Conservation (phyloP, 2,113 vertebrate genomes). For the Phylloscopus whistleri region DNA sequence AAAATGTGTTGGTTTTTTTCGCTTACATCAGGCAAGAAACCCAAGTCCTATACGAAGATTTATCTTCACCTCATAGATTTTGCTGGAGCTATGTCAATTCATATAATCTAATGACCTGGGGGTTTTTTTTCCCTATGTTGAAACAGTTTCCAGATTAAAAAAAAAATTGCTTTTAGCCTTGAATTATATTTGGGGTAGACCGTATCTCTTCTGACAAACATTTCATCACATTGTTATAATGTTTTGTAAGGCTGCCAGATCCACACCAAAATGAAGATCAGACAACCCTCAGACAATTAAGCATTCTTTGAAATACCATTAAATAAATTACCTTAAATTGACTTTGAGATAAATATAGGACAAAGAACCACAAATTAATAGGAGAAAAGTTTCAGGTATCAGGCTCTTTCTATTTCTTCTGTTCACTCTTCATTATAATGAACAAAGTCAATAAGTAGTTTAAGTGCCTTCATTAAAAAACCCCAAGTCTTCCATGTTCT, state of each 20-base stretch:
- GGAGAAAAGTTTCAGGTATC: conserved; percentile 10
- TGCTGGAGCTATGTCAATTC: background rate
- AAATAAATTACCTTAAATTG: conserved; percentile 54
- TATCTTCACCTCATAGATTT: background rate
- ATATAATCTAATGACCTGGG: background rate
- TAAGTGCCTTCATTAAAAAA: background rate
- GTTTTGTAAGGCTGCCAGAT: conserved; percentile 32
- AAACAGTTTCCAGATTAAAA: background rate
- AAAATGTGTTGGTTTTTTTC: background rate
- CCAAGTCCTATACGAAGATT: background rate
- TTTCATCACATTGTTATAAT: conserved; percentile 54
- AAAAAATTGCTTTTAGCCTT: background rate
- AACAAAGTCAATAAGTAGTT: background rate
- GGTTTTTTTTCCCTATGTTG: background rate
- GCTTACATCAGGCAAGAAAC: background rate
- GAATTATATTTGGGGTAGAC: background rate
- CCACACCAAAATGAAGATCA: background rate
- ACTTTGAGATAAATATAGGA: conserved; percentile 3
- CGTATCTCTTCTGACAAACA: background rate
- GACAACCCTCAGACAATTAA: conserved; percentile 3
- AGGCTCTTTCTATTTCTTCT: background rate
- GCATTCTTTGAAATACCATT: conserved; percentile 31
- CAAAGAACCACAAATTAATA: conserved; percentile 1
- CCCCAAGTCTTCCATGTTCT: background rate
- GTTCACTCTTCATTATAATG: background rate